Evolutionary conservation across 2,113 vertebrate genomes (phyloP), one percentile per base, ranked within the genome.

Genomic region (Polypterus senegalus): DNA sequence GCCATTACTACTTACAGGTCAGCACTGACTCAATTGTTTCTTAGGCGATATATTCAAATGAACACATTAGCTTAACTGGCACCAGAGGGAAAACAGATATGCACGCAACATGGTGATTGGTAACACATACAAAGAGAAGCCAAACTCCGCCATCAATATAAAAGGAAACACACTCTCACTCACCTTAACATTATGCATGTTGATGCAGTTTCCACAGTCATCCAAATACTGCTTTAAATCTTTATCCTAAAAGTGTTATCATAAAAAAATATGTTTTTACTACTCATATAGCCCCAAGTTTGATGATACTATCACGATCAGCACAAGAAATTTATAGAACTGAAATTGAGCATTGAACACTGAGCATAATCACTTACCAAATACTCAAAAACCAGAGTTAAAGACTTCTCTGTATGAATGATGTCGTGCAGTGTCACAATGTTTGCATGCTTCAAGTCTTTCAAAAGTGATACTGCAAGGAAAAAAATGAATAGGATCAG

Each of bases 141-240:
- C n/a, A n/a, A n/a, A n/a, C n/a, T n/a, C n/a, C n/a, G n/a, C n/a
- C n/a, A n/a, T n/a, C n/a, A n/a, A n/a, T n/a, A n/a, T n/a, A n/a
- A n/a, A n/a, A n/a, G n/a, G n/a, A n/a, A n/a, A n/a, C n/a, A n/a
- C n/a, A n/a, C n/a, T n/a, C n/a, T n/a, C n/a, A 27, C 62, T 76
- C 72, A 92, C 92, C 80, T 90, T 91, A 62, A 93, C 88, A 1
- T 94, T 94, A 76, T 92, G 85, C 64, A 91, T 83, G 67, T 91
- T 82, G 76, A 94, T 93, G 69, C 80, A 46, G 63, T 92, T 92
- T 68, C 90, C 90, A 75, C 91, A 93, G 74, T 93, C 91, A 52
- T 94, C 92, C 69, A 94, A 75, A 67, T 94, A 94, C 79, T 94
- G 92, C 74, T 93, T 93, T 67, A 94, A 80, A 77, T 94, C 92